phyloP scores from a whole-genome alignment of 1,140 invertebrate species.

The Goniozus legneri region DNA sequence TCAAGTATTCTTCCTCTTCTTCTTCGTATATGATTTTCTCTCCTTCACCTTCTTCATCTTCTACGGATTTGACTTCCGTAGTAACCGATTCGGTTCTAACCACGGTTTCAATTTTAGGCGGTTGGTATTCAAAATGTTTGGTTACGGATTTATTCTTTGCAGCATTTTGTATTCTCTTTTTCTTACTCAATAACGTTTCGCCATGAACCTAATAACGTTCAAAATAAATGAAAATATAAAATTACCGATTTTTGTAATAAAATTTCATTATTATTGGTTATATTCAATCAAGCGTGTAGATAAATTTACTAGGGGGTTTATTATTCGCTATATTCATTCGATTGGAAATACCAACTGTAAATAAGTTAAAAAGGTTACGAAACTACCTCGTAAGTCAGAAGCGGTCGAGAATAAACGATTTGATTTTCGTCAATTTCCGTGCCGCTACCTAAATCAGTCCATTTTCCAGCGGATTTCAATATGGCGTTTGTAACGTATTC shows the following conservation, averaged over 20 bases:
- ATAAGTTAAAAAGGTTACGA: neutral
- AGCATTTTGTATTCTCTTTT: neutral
- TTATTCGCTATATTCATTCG: neutral
- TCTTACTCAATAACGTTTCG: neutral
- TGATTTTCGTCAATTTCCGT: conserved; percentile 58
- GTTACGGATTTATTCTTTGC: neutral
- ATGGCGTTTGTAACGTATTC: conserved; percentile 63
- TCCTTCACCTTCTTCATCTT: neutral
- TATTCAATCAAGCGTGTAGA: neutral
- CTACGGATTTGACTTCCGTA: no score
- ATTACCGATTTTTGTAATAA: no score
- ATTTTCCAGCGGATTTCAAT: conserved; percentile 57
- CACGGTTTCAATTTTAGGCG: no score
- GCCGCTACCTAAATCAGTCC: conserved; percentile 64
- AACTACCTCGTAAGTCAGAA: conserved; percentile 59
- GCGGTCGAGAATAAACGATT: conserved; percentile 55
- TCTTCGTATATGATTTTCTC: neutral
- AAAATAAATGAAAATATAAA: neutral
- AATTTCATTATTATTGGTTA: neutral
- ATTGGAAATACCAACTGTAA: conserved; percentile 8
- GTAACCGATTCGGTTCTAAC: neutral
- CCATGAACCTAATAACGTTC: neutral
- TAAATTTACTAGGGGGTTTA: neutral
- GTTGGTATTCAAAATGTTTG: no score
- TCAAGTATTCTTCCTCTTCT: neutral